Evolutionary conservation across 2,888 invertebrate species (phyloP).

Genomic region (Aphrophora alni): DNA sequence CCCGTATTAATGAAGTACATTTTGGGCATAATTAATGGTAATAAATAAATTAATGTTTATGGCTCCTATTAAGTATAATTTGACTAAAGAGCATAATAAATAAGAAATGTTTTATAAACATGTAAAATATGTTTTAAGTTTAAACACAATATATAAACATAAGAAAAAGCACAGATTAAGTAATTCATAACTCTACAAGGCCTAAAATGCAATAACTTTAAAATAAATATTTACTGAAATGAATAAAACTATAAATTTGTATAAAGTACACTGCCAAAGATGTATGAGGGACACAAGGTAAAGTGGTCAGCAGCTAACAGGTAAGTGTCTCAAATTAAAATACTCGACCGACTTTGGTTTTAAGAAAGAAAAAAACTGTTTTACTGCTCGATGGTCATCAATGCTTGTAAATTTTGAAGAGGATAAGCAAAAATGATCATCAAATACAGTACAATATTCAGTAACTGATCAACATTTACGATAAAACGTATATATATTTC

Average conservation of each 20-base stretch:
- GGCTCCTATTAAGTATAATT: too few species aligned
- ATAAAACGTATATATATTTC: not conserved
- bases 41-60: too few species aligned
- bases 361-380: not conserved
- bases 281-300: not conserved
- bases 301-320: not conserved
- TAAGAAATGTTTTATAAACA: too few species aligned
- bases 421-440: not conserved
- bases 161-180: not conserved
- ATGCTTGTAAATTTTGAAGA: not conserved
- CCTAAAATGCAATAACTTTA: not conserved
- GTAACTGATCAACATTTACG: not conserved
- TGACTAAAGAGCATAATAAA: too few species aligned
- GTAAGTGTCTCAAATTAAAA: not conserved
- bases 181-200: not conserved
- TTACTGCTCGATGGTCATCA: not conserved
- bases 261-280: conserved; percentile 4
- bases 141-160: too few species aligned
- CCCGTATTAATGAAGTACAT: too few species aligned
- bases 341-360: not conserved
- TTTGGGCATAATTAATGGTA: too few species aligned
- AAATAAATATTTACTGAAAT: not conserved
- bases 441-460: not conserved
- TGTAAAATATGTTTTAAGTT: too few species aligned
- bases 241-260: not conserved